Conservation (phyloP, 2,888 invertebrate species). For the Agrilus cyanescens region DNA sequence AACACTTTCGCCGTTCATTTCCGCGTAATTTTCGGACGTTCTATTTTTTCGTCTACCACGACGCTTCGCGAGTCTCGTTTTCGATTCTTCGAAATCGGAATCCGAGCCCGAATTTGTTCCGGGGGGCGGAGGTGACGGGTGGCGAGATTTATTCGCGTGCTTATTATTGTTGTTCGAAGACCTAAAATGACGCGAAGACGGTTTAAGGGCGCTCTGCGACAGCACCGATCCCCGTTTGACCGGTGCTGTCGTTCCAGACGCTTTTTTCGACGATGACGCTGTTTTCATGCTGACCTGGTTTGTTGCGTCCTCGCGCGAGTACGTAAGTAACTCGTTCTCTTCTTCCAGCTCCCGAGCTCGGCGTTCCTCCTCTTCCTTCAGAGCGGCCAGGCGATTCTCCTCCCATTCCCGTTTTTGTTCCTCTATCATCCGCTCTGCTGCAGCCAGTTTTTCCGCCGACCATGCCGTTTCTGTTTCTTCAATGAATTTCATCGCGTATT, state of each 20-base stretch:
- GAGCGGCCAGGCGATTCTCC: constrained; percentile 63
- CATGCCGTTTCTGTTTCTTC: constrained; percentile 73
- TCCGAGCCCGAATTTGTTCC: too few relatives aligned
- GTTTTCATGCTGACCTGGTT: constrained; percentile 68
- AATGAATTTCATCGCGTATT: constrained; percentile 87
- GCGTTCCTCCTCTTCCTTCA: constrained; percentile 53
- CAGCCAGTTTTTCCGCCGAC: constrained; percentile 75
- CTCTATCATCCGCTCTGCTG: constrained; percentile 80
- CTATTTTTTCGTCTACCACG: not conserved
- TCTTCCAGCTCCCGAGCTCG: constrained; percentile 46
- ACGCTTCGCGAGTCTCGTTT: not conserved
- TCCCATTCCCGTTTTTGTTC: constrained; percentile 82
- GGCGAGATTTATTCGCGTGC: too few relatives aligned
- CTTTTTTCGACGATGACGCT: constrained; percentile 5
- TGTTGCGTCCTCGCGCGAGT: constrained; percentile 62
- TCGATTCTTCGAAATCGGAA: not conserved
- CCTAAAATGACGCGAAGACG: too few relatives aligned
- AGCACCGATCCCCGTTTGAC: too few relatives aligned
- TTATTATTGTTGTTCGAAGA: too few relatives aligned
- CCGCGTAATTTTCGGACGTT: not conserved
- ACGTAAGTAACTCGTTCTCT: constrained; percentile 56
- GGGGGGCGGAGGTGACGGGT: too few relatives aligned
- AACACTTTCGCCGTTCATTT: constrained; percentile 7
- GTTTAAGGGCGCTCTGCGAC: too few relatives aligned
- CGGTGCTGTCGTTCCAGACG: not conserved